Conservation (phyloP, 2,797 vertebrate species). For the Syndactyla subalaris region DNA sequence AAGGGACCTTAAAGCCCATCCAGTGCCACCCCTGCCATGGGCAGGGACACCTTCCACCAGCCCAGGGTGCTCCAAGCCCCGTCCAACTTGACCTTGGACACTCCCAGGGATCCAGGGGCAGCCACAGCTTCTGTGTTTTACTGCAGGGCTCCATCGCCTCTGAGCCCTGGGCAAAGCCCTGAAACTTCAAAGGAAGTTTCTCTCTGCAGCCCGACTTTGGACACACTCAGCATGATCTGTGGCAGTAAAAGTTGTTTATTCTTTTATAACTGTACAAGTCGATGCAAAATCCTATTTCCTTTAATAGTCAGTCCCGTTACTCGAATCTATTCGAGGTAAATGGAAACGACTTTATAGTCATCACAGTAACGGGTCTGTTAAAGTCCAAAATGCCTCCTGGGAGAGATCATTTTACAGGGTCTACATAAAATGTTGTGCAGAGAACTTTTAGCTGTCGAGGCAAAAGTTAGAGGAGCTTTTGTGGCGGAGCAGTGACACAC, state of each 20-base stretch:
- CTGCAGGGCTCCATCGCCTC: background rate
- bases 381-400: background rate
- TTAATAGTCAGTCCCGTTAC: background rate
- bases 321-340: background rate
- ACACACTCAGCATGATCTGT: background rate
- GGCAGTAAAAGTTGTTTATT: background rate
- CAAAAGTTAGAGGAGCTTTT: background rate
- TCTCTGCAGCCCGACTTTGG: background rate
- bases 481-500: rapidly evolving
- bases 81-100: background rate
- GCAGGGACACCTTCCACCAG: background rate
- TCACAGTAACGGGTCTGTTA: background rate
- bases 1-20: rapidly evolving
- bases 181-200: background rate
- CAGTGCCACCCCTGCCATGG: background rate
- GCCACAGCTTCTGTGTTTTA: background rate
- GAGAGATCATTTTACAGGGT: background rate
- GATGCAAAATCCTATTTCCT: background rate
- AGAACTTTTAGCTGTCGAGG: background rate
- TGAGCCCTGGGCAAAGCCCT: background rate
- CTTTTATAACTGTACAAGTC: background rate
- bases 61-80: background rate
- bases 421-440: background rate
- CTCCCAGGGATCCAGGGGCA: background rate
- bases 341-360: background rate